A percentile compares a stretch with the other conserved stretches of the same genome.
phyloP scores from a whole-genome alignment of 2,113 vertebrate species.

The Hipposideros armiger region DNA sequence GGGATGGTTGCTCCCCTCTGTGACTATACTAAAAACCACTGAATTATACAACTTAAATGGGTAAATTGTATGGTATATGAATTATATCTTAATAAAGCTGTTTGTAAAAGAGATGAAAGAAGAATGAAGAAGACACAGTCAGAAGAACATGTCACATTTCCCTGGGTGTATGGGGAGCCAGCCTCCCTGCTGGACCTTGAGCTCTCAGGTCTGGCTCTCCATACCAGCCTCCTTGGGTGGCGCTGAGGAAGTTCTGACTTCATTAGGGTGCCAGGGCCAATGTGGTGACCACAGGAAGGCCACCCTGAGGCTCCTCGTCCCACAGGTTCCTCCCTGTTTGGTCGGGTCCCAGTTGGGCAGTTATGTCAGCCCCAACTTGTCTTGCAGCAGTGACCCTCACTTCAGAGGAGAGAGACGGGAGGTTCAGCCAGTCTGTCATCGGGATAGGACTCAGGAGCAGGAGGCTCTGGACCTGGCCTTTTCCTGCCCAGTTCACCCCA shows the following conservation, averaged over 20 bases:
- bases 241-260: no score
- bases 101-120: not conserved
- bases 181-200: not conserved
- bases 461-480: not conserved
- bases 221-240: accelerated
- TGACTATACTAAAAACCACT: not conserved
- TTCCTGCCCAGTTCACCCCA: not conserved
- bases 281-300: not conserved
- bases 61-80: not conserved
- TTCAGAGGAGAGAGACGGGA: accelerated
- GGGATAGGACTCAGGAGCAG: not conserved
- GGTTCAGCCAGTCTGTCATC: accelerated
- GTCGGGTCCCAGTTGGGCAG: accelerated
- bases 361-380: not conserved
- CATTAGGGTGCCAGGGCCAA: not conserved
- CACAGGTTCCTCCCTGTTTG: not conserved
- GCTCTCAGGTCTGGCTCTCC: not conserved
- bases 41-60: not conserved
- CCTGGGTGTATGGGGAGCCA: not conserved
- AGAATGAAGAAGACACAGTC: not conserved
- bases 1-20: not conserved
- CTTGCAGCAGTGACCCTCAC: not conserved
- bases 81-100: not conserved
- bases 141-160: not conserved
- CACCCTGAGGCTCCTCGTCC: not conserved